Percentiles rank a stretch among this genome's conserved stretches.
Evolutionary conservation across 2,888 invertebrate genomes (phyloP).

Genomic region (Tiphia femorata): DNA sequence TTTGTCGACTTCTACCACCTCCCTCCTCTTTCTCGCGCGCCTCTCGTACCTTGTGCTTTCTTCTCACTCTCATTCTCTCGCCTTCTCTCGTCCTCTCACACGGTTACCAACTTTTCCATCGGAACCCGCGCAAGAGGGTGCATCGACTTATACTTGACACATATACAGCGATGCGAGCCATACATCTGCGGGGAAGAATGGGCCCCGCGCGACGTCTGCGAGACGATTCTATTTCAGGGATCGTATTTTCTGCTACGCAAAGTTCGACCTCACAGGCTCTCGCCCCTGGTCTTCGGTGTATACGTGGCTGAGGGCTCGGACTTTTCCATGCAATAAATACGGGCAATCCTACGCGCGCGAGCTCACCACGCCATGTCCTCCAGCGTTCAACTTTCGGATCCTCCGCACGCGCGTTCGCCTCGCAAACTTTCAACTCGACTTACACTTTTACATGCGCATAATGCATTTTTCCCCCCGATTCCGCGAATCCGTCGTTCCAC

Average conservation of each 20-base stretch:
- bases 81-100: too few relatives aligned
- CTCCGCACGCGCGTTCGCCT: too few relatives aligned
- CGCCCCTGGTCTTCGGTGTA: neutral
- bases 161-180: slow-evolving; percentile 25
- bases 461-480: too few relatives aligned
- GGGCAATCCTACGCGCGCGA: neutral
- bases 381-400: neutral
- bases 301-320: slow-evolving; percentile 11
- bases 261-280: slow-evolving; percentile 1
- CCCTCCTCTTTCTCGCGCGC: neutral
- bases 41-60: too few relatives aligned
- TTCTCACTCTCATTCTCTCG: too few relatives aligned
- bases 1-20: slow-evolving; percentile 35
- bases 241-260: slow-evolving; percentile 11
- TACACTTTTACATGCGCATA: too few relatives aligned
- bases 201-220: slow-evolving; percentile 18
- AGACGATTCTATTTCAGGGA: slow-evolving; percentile 18
- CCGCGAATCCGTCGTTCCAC: too few relatives aligned
- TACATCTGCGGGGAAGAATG: slow-evolving; percentile 9
- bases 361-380: too few relatives aligned
- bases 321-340: slow-evolving; percentile 16
- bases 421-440: too few relatives aligned
- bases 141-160: neutral
- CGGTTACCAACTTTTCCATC: slow-evolving; percentile 31
- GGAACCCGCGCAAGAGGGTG: slow-evolving; percentile 1